Evolutionary conservation across 2,888 invertebrate genomes (phyloP).

Genomic region (Tiphia femorata): DNA sequence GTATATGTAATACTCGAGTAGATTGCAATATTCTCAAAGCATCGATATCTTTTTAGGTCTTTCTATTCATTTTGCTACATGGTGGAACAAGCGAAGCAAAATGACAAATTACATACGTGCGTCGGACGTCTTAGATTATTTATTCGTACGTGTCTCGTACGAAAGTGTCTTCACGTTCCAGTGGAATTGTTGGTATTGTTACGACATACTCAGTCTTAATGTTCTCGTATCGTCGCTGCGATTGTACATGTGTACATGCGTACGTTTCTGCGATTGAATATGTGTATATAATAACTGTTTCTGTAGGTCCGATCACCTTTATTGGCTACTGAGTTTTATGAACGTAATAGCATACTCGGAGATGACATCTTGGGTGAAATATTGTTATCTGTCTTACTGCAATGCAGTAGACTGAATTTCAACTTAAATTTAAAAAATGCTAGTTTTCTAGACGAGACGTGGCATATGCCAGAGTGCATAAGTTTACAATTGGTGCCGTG

Average conservation of each 20-base stretch:
- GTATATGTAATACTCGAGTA: constrained; percentile 2
- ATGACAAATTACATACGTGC: constrained; percentile 66
- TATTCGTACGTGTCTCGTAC: constrained; percentile 70
- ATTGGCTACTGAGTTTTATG: constrained; percentile 59
- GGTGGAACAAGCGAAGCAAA: constrained; percentile 68
- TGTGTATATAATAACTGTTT: background rate
- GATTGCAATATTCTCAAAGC: constrained; percentile 6
- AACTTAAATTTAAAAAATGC: constrained; percentile 72
- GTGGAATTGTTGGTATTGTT: constrained; percentile 69
- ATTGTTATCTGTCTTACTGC: constrained; percentile 72
- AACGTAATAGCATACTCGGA: constrained; percentile 71
- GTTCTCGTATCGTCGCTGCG: background rate
- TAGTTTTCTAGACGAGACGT: constrained; percentile 75
- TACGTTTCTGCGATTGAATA: background rate
- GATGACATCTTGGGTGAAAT: constrained; percentile 76
- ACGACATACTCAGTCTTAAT: background rate
- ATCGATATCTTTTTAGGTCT: constrained; percentile 48
- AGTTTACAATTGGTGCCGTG: constrained; percentile 76
- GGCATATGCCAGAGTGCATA: constrained; percentile 73
- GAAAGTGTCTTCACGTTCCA: constrained; percentile 72
- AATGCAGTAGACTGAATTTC: constrained; percentile 71
- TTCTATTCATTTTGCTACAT: constrained; percentile 63
- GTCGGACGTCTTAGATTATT: constrained; percentile 70
- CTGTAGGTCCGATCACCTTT: constrained; percentile 53
- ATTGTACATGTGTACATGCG: background rate